Percentiles rank a stretch among this genome's conserved stretches.
Conservation (phyloP, 2,797 vertebrate genomes). For the Sebastolobus alascanus region DNA sequence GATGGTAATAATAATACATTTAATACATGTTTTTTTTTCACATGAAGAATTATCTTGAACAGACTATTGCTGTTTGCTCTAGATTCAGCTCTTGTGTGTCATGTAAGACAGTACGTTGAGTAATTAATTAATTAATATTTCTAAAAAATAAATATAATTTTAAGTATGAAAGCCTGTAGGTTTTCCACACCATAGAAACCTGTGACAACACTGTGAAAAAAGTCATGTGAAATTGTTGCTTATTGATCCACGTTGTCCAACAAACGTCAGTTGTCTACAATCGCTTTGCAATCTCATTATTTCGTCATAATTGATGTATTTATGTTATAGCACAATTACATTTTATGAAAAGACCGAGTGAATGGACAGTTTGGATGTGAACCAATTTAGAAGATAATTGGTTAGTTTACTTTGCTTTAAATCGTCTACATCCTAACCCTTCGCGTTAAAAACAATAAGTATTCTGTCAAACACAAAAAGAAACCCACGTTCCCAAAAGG, state of each 20-base stretch:
- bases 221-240: not conserved
- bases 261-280: not conserved
- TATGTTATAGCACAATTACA: not conserved
- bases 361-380: not conserved
- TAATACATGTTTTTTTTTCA: not conserved
- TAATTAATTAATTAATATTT: not conserved
- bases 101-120: not conserved
- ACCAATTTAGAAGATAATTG: not conserved
- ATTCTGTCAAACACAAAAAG: slow-evolving; percentile 11
- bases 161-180: not conserved
- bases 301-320: not conserved
- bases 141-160: not conserved
- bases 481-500: slow-evolving; percentile 10
- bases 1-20: not conserved
- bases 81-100: not conserved
- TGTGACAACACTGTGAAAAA: not conserved
- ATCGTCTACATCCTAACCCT: not conserved
- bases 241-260: not conserved
- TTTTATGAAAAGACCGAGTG: not conserved
- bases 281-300: not conserved
- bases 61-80: not conserved
- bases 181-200: not conserved
- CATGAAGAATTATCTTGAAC: not conserved
- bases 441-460: not conserved
- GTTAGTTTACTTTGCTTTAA: not conserved